A percentile compares a stretch with the other conserved stretches of the same genome.
These are phyloP conservation scores for Rhinophrynus dorsalis DNA, from an alignment of 2,797 vertebrate species.

Conservation along the genomic window DNA sequence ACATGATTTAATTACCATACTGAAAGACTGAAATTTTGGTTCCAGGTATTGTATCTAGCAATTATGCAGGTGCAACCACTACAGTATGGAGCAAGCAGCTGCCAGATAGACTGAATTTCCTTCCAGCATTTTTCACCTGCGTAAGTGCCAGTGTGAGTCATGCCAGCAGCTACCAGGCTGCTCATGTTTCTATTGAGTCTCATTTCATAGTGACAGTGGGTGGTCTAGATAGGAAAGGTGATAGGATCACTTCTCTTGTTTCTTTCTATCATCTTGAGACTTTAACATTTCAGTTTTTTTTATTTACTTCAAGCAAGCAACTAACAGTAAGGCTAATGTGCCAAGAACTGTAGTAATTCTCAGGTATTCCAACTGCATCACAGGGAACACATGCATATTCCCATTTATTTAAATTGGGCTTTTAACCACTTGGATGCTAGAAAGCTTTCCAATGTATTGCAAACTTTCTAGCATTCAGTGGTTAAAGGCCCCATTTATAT, in stretches of 20 bases:
- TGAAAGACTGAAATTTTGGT: background rate
- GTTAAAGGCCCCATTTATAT: too few relatives aligned
- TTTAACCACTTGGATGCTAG: too few relatives aligned
- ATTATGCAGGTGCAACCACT: conserved; percentile 14
- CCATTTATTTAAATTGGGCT: too few relatives aligned
- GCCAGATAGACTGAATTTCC: background rate
- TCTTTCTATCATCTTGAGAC: background rate
- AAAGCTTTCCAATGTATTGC: too few relatives aligned
- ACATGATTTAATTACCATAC: background rate
- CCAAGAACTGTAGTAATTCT: too few relatives aligned
- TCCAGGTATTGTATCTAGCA: background rate
- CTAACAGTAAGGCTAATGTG: too few relatives aligned
- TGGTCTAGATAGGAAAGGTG: background rate
- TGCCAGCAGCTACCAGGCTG: background rate
- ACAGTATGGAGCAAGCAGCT: background rate
- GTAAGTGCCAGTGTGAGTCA: background rate
- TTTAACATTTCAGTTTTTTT: background rate
- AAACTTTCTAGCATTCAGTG: too few relatives aligned
- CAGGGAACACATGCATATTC: too few relatives aligned
- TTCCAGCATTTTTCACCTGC: background rate
- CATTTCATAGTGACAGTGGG: background rate
- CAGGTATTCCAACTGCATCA: too few relatives aligned
- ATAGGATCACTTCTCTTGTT: background rate
- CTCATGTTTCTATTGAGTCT: background rate
- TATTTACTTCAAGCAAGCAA: background rate